These are phyloP conservation scores for Drosophila subsilvestris DNA, from an alignment of 2,888 invertebrate species.

Conservation along the genomic window DNA sequence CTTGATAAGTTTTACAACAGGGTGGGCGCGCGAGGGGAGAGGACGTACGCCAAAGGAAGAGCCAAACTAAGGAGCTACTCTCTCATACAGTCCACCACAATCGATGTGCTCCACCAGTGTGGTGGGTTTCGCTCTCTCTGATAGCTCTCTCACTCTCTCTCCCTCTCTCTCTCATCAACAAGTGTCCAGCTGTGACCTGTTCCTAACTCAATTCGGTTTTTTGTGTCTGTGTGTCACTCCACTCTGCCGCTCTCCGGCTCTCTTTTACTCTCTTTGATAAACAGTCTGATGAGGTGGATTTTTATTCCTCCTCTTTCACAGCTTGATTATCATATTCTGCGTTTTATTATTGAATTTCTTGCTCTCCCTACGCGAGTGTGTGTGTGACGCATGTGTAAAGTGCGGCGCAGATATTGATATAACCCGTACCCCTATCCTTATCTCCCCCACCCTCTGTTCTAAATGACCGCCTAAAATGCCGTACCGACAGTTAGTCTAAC, in stretches of 20 bases:
- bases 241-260: neutral
- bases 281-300: slow-evolving; percentile 58
- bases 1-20: slow-evolving; percentile 80
- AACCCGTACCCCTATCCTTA: slow-evolving; percentile 28
- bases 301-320: slow-evolving; percentile 44
- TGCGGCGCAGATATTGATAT: slow-evolving; percentile 55
- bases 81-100: slow-evolving; percentile 42
- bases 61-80: slow-evolving; percentile 61
- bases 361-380: neutral
- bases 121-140: slow-evolving; percentile 38
- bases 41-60: slow-evolving; percentile 43
- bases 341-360: slow-evolving; percentile 74
- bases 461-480: neutral
- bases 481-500: slow-evolving; percentile 41
- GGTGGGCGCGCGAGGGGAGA: slow-evolving; percentile 3
- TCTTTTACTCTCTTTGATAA: slow-evolving; percentile 54
- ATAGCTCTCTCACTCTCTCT: slow-evolving; percentile 10
- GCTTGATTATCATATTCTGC: slow-evolving; percentile 65
- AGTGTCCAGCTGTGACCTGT: slow-evolving; percentile 51
- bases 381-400: slow-evolving; percentile 68
- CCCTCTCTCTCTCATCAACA: slow-evolving; percentile 64
- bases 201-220: slow-evolving; percentile 67
- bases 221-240: slow-evolving; percentile 50
- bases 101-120: slow-evolving; percentile 45
- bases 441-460: slow-evolving; percentile 14